Base-by-base conservation (phyloP, 2,797 vertebrate genomes). In the Synaphobranchus kaupii region DNA sequence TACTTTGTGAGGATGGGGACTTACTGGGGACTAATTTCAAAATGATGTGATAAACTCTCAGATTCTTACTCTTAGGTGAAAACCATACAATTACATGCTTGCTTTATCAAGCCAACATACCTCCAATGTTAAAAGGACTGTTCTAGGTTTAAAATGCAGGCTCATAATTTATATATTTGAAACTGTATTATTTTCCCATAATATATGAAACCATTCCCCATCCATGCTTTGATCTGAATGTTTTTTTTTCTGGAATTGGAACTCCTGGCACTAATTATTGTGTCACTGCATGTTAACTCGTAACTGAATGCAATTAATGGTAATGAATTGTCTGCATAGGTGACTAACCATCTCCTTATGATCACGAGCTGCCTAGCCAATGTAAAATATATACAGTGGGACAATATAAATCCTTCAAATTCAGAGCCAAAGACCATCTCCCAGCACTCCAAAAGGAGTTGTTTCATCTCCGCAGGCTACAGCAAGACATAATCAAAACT, bases 251-350 rank as follows among this genome's bases (percentile, higher is more conserved):
- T 34, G 28, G 47, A 31, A 60, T 47, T 12, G 22, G 22, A 52
- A 58, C 83, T 60, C 1, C 25, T 48, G 34, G 60, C 84, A 63
- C 1, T 44, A 22, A 47, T 83, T 84, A 6, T 56, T 48, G 0
- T 52, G 50, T 5, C 31, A 52, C 56, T 47, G 22, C 39, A 48
- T 12, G 52, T 31, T 83, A 87, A 83, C 48, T 58, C 58, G 15
- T 48, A 81, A 68, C 44, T 4, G 66, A 50, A 85, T 58, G 25
- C 34, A n/a, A 60, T 84, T 86, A 71, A 86, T 86, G 50, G 50
- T 78, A 81, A 60, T 81, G 87, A 73, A 71, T 73, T 80, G 20
- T 15, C 20, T 22, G 8, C 20, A 48, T 22, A 80, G 76, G 20
- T 80, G 44, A 47, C 1, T 47, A 5, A 80, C 39, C 31, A 81